Base-by-base conservation (phyloP, 2,113 vertebrate species). In the Amphilophus citrinellus region DNA sequence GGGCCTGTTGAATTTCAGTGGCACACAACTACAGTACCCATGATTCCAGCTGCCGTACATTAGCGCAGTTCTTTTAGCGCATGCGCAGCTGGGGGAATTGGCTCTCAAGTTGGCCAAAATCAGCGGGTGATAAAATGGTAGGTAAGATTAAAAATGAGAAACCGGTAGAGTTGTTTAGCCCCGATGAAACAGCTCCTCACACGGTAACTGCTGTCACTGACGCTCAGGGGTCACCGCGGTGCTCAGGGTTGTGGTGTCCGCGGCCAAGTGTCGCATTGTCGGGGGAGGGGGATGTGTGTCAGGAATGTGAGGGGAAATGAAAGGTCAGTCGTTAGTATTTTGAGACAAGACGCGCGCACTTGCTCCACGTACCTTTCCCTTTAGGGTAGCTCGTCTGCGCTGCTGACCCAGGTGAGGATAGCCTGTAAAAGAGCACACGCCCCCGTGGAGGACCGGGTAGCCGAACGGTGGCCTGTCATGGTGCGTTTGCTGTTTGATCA, bases 261-360 rank as follows among this genome's bases (percentile, higher is more conserved):
- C 68, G 50, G 82, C 53, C 77, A 84, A 88, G 88, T 93, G 94
- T 91, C 94, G 95, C 92, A 91, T 90, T 93, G 88, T 88, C 87
- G 93, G 81, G 80, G 63, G 80, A 11, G 87, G 87, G 42, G 27
- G 66, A 50, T 90, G 86, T 89, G 77, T 84, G 77, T 92, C 80
- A 79, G 84, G 39, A 84, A 92, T 92, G 92, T 88, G 84, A 91
- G 93, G 83, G 91, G 91, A 92, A 92, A 92, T 88, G 93, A 95
- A 95, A 96, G 95, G 95, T 96, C 95, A 95, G 95, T 89, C 91
- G 95, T 93, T 95, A 96, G 95, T 96, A 96, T 97, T 97, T 97
- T 91, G 94, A 95, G 95, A 93, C 75, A 37, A 75, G 86, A 89
- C 82, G 76, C 66, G 37, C 79, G 80, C 90, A 83, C 86, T 79